These are phyloP conservation scores for Callinectes sapidus DNA, from an alignment of 2,888 invertebrate species.

Conservation along the genomic window DNA sequence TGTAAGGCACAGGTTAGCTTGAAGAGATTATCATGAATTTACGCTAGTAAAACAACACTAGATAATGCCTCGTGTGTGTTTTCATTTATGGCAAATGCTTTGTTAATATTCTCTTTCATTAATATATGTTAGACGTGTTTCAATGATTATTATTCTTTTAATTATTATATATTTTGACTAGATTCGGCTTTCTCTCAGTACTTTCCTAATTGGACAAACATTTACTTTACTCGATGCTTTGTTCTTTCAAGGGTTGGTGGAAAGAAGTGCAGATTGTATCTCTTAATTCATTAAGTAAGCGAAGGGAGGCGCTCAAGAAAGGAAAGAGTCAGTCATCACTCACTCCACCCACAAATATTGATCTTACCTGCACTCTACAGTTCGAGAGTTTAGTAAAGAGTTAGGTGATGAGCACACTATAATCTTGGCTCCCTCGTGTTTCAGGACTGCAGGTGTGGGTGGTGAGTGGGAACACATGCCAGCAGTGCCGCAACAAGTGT, in stretches of 20 bases:
- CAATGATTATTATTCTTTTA: neutral
- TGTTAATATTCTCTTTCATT: neutral
- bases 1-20: neutral
- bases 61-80: neutral
- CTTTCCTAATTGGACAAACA: neutral
- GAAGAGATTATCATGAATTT: neutral
- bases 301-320: neutral
- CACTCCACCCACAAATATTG: neutral
- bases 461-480: neutral
- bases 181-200: neutral
- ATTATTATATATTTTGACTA: neutral
- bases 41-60: neutral
- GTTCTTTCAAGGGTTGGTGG: neutral
- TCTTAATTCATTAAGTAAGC: neutral
- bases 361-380: neutral
- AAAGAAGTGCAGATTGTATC: neutral
- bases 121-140: neutral
- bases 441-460: neutral
- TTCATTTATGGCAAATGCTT: neutral
- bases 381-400: neutral
- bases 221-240: conserved; percentile 11
- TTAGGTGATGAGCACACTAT: neutral
- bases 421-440: neutral
- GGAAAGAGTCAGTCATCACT: neutral
- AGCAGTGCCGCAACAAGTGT: neutral